A percentile compares a stretch with the other conserved stretches of the same genome.
Conservation (phyloP, 1,140 invertebrate genomes). For the Eufriesea mexicana region DNA sequence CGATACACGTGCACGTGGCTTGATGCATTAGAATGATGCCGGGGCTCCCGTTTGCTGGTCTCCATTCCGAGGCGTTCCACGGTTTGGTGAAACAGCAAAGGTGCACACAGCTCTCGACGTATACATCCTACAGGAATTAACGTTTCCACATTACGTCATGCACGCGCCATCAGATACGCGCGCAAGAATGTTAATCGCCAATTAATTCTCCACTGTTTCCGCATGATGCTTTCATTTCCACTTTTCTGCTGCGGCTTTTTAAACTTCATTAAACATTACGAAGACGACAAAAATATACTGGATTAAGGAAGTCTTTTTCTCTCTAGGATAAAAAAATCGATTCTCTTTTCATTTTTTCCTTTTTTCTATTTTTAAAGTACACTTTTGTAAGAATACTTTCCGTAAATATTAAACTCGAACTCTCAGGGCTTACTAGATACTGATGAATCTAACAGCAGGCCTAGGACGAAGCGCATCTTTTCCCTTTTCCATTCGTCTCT, state of each 20-base stretch:
- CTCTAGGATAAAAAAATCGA: no score
- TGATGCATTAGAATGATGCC: slow-evolving; percentile 65
- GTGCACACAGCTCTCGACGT: slow-evolving; percentile 49
- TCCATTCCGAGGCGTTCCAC: slow-evolving; percentile 38
- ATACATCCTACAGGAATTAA: slow-evolving; percentile 53
- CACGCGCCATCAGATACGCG: slow-evolving; percentile 44
- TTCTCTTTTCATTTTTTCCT: no score
- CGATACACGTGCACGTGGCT: slow-evolving; percentile 52
- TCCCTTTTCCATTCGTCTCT: no score
- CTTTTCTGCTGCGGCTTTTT: neutral
- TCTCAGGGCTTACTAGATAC: no score
- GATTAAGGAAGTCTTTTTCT: no score
- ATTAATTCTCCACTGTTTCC: slow-evolving; percentile 39
- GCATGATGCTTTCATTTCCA: neutral
- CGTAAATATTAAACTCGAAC: no score
- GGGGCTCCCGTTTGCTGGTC: slow-evolving; percentile 21
- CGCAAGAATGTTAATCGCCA: slow-evolving; percentile 53
- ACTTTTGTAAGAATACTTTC: no score
- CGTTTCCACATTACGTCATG: slow-evolving; percentile 58
- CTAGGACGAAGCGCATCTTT: no score
- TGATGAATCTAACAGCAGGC: no score
- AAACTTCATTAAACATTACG: neutral
- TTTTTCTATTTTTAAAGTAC: no score
- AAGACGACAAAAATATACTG: neutral
- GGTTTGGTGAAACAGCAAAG: slow-evolving; percentile 59